Base-by-base conservation (phyloP, 2,797 vertebrate genomes). In the Rhinogobio ventralis region DNA sequence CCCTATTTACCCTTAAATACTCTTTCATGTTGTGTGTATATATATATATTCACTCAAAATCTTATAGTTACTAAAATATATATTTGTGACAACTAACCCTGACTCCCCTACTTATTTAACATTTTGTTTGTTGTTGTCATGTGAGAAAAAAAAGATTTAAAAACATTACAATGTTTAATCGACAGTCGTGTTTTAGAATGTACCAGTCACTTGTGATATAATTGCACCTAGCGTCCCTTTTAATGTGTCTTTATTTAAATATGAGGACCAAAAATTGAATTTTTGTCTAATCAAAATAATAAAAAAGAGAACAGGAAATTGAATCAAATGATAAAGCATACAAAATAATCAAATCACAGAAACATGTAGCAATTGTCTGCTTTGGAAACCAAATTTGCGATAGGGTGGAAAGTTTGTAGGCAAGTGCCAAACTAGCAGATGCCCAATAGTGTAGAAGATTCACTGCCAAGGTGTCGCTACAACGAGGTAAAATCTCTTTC, bases 401-500 rank as follows among this genome's bases (percentile, higher is more conserved):
- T 69, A 45, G 19, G 60, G 64, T 69, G 64, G 74, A 84, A 68
- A 84, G 71, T 81, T 68, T 67, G 33, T n/a, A 79, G 68, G 39
- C 67, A 33, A 39, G 78, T 84, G 82, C 73, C 77, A 87, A 85
- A 81, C 64, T 83, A 83, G 83, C 80, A 89, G 72, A 76, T 75
- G 78, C 79, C 66, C 79, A 74, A 64, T 51, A 69, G 82, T 71
- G 82, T 67, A 20, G 60, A 28, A 45, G 84, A 81, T 78, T 67
- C 57, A 78, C 30, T 68, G 86, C 60, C 73, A 78, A 53, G 66
- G 79, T 82, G 69, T 79, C 55, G 68, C 84, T 79, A 79, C 66
- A 86, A 78, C 28, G 69, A 80, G 57, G 84, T 86, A 85, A 90
- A 81, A 85, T 28, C 87, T 64, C 82, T 69, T 81, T 90, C 81